Evolutionary conservation across 2,113 vertebrate species (phyloP), one percentile per base, ranked within the genome.

Genomic region (Ochotona curzoniae): DNA sequence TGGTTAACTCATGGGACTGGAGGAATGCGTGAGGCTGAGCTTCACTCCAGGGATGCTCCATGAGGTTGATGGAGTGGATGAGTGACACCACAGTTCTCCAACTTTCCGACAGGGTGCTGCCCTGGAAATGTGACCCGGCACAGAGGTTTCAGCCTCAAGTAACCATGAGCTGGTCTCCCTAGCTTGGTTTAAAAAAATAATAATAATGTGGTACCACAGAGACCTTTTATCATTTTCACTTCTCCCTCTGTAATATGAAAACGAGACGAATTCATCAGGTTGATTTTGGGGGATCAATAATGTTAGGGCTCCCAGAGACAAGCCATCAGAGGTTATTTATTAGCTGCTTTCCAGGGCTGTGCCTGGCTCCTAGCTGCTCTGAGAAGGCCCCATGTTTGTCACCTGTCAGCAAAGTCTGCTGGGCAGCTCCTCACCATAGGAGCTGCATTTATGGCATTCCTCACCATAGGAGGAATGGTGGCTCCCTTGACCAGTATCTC

Each of bases 301-400:
- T 75, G 89, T 67, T 69, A 61, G 83, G 71, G 51, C 64, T 86
- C 67, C 30, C 44, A 74, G 91, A 94, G 83, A 89, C 2, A 0
- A 63, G 79, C 86, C 93, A 66, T 89, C 86, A 47, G 54, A 32
- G 89, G 57, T 95, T 91, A 95, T 91, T 95, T 95, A 94, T 96
- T 83, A 35, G 0, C 0, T 57, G 35, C 63, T 44, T 81, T 61
- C 13, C 81, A 14, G 69, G 75, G 66, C 88, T 32, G 21, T 57
- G 74, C 74, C 32, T 74, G 60, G 79, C 86, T 90, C 10, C 60
- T 67, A 7, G 66, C 49, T 74, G 63, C 64, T 82, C 4, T 51
- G 60, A 94, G 89, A 64, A 80, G 87, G 64, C 74, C 67, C 14
- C 5, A 18, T 0, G 81, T 71, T 93, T 89, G 82, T 47, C 25